Conservation (phyloP, 2,888 invertebrate species). For the Listrodromus nycthemerus region DNA sequence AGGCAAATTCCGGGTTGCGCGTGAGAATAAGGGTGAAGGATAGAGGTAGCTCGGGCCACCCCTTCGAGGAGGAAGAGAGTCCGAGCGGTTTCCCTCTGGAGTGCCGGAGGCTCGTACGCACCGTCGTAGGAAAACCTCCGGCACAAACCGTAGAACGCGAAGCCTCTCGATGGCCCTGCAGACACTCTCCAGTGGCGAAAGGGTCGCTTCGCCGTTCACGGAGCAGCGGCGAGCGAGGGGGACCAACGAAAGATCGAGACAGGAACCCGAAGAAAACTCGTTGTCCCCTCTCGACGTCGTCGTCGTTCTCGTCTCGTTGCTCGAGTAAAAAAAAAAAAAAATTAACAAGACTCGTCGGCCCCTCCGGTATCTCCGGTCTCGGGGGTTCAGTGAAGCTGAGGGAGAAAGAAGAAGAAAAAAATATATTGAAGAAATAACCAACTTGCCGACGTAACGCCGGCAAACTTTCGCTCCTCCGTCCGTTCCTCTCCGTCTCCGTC, state of each 20-base stretch:
- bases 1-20: slow-evolving; percentile 45
- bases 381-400: slow-evolving; percentile 46
- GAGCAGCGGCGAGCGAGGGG: not conserved
- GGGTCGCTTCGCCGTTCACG: slow-evolving; percentile 4
- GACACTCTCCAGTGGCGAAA: slow-evolving; percentile 35
- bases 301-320: slow-evolving; percentile 26
- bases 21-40: slow-evolving; percentile 50
- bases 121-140: not conserved
- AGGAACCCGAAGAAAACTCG: slow-evolving; percentile 62
- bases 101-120: slow-evolving; percentile 13
- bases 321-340: slow-evolving; percentile 33
- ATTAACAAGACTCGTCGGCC: slow-evolving; percentile 66
- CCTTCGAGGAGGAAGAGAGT: not conserved
- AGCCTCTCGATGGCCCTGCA: slow-evolving; percentile 39
- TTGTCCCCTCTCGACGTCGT: slow-evolving; percentile 57
- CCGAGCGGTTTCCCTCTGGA: slow-evolving; percentile 40
- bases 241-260: slow-evolving; percentile 51
- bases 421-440: slow-evolving; percentile 69
- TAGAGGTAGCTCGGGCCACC: not conserved
- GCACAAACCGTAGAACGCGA: not conserved
- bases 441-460: slow-evolving; percentile 67
- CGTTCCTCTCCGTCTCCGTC: slow-evolving; percentile 20
- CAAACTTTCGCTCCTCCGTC: slow-evolving; percentile 47
- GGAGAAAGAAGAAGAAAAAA: slow-evolving; percentile 51
- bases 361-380: slow-evolving; percentile 62